Base-by-base conservation (phyloP, 2,888 invertebrate genomes). In the Oxyscelio sp. region DNA sequence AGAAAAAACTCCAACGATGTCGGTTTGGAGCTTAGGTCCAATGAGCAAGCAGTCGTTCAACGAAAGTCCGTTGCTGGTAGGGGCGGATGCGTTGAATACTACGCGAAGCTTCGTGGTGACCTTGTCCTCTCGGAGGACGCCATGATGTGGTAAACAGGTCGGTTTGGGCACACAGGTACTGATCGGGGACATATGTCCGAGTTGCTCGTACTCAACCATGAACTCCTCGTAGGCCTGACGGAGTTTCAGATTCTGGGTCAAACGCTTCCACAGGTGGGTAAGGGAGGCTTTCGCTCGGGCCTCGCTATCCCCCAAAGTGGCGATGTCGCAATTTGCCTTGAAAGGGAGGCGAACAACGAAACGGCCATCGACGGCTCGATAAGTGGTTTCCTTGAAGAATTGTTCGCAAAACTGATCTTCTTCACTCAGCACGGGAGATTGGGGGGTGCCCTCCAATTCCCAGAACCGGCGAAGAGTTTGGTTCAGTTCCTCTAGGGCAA, bases 271-370 rank as follows among this genome's bases (percentile, higher is more conserved):
- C 5, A 65, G 6, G 6, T 24, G 9, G 9, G 5, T 17, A 2
- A 65, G 34, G 1, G 15, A 19, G 2, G 2, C 0, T 0, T 13
- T 1, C 1, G 68, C 68, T 5, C 5, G 31, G 8, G 22, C 0
- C 0, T 11, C 6, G 1, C 54, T 50, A 0, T 24, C 8, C 0
- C 68, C 68, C 8, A 68, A 11, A 1, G 0, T 1, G 0, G 0
- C 6, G 11, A 1, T 34, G 43, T 1, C 5, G 3, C 19, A n/a
- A 6, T 11, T 9, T 6, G 2, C 4, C n/a, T 38, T 34, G 15
- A 54, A 68, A 0, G 68, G 68, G 2, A 68, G 27, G 38, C 54
- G n/a, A 2, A 68, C 68, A 0, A 54, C 4, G 8, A 54, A 68
- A 2, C 9, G 15, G 4, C 40, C 68, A n/a, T 17, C 1, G 1